phyloP scores from a whole-genome alignment of 1,140 invertebrate species.

The Drosophila parabipectinata region DNA sequence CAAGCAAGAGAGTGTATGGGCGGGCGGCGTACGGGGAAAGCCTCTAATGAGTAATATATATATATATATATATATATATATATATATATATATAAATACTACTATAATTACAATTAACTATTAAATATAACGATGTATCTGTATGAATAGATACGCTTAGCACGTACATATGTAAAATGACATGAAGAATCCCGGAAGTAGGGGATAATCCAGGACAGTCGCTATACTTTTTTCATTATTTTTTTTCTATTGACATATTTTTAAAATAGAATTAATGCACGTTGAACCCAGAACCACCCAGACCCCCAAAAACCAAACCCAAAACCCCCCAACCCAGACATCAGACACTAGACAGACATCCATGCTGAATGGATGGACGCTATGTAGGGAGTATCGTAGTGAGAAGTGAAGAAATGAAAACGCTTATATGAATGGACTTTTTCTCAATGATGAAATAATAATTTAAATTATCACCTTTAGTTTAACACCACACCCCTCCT shows the following conservation, averaged over 20 bases:
- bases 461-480: slow-evolving; percentile 46
- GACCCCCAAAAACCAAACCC: neutral
- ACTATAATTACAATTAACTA: slow-evolving; percentile 18
- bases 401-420: slow-evolving; percentile 72
- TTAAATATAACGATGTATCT: slow-evolving; percentile 5
- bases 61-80: slow-evolving; percentile 32
- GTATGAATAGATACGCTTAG: slow-evolving; percentile 18
- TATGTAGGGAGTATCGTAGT: slow-evolving; percentile 45
- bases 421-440: slow-evolving; percentile 77
- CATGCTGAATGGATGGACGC: neutral
- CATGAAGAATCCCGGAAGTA: neutral
- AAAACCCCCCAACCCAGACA: neutral
- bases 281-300: neutral
- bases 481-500: slow-evolving; percentile 34
- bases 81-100: slow-evolving; percentile 28
- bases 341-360: slow-evolving; percentile 3
- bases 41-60: slow-evolving; percentile 20
- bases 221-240: neutral
- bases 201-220: neutral
- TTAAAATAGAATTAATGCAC: slow-evolving; percentile 1
- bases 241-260: slow-evolving; percentile 4
- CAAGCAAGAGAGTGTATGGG: slow-evolving; percentile 16
- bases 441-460: slow-evolving; percentile 69
- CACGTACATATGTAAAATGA: slow-evolving; percentile 2
- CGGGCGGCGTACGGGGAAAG: neutral